A percentile compares a stretch with the other conserved stretches of the same genome.
Conservation (phyloP, 1,140 invertebrate species). For the Drosophila lacteicornis region DNA sequence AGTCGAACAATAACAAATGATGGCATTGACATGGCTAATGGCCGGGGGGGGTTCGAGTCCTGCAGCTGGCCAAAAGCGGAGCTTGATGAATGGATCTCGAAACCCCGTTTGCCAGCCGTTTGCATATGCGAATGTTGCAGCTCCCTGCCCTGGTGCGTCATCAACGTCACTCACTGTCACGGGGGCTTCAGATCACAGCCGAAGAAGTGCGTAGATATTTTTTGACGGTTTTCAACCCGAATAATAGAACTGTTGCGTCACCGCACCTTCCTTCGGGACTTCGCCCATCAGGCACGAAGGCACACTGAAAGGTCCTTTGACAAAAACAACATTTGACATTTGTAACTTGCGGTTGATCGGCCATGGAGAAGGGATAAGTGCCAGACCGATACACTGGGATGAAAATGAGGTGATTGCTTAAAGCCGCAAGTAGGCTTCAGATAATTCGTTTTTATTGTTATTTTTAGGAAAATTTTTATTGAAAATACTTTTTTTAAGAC, state of each 20-base stretch:
- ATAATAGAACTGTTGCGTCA: constrained; percentile 78
- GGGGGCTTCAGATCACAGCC: constrained; percentile 52
- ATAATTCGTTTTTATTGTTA: too few relatives aligned
- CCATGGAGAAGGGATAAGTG: constrained; percentile 73
- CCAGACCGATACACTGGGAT: neutral
- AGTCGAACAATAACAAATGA: constrained; percentile 30
- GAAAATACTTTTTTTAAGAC: too few relatives aligned
- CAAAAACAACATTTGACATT: constrained; percentile 79
- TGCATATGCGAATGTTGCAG: constrained; percentile 38
- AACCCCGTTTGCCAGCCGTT: constrained; percentile 16
- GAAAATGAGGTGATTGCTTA: neutral
- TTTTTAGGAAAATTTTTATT: too few relatives aligned
- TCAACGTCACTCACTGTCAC: constrained; percentile 76
- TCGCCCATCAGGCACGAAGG: constrained; percentile 12
- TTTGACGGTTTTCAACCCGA: constrained; percentile 18
- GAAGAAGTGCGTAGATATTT: constrained; percentile 61
- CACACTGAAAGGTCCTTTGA: constrained; percentile 67
- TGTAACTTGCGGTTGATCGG: constrained; percentile 83
- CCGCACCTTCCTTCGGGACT: constrained; percentile 54
- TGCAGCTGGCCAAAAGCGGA: constrained; percentile 35
- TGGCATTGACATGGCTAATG: constrained; percentile 38
- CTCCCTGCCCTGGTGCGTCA: constrained; percentile 44
- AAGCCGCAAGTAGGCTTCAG: too few relatives aligned
- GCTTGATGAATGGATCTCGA: constrained; percentile 10
- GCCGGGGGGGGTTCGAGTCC: constrained; percentile 11